Conservation (phyloP, 2,888 invertebrate genomes). For the Lumbricus terrestris region DNA sequence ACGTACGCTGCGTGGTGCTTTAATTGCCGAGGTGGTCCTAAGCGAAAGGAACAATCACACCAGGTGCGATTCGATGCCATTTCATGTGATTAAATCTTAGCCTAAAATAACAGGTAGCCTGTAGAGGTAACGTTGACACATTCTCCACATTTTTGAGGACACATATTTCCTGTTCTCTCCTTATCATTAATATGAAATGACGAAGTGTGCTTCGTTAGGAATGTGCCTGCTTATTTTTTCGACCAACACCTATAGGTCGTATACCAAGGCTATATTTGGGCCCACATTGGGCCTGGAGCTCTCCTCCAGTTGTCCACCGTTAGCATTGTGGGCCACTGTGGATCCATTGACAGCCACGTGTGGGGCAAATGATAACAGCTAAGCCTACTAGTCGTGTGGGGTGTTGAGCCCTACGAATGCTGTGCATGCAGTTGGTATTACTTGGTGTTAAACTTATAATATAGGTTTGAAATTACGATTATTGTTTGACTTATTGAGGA, state of each 20-base stretch:
- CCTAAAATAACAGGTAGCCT: background rate
- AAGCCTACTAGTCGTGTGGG: too few relatives aligned
- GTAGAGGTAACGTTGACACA: background rate
- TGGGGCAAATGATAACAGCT: too few relatives aligned
- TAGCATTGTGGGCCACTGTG: too few relatives aligned
- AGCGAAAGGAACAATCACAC: background rate
- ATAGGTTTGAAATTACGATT: too few relatives aligned
- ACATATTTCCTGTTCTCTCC: background rate
- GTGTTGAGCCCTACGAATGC: background rate
- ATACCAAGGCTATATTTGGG: too few relatives aligned
- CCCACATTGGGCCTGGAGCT: too few relatives aligned
- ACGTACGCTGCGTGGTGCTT: background rate
- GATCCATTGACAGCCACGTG: too few relatives aligned
- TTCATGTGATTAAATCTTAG: background rate
- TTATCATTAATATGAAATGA: background rate
- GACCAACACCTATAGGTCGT: too few relatives aligned
- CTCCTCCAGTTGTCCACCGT: too few relatives aligned
- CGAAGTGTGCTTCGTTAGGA: background rate
- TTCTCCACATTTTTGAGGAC: background rate
- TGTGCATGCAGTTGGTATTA: background rate
- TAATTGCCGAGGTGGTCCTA: background rate
- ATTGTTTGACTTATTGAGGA: too few relatives aligned
- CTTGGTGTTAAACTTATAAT: background rate
- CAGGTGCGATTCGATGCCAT: background rate
- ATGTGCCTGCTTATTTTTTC: background rate